These are phyloP conservation scores for Tragelaphus oryx DNA, from an alignment of 2,797 vertebrate species.

Conservation along the genomic window DNA sequence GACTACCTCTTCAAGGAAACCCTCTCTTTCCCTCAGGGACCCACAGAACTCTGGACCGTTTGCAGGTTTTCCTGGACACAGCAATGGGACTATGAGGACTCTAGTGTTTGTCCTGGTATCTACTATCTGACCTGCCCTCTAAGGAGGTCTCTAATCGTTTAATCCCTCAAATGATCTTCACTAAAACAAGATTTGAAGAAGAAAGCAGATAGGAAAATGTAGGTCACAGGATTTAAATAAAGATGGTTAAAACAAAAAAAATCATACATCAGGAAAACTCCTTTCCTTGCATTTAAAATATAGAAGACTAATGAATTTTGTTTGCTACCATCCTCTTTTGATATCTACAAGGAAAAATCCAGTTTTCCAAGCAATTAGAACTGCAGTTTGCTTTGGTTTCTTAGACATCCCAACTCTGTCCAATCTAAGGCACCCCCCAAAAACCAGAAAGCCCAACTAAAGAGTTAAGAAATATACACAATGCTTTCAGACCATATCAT, in stretches of 20 bases:
- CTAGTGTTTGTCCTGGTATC: background rate
- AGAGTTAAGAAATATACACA: background rate
- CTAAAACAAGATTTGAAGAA: background rate
- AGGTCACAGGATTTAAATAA: conserved; percentile 28
- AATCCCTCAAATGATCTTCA: conserved; percentile 18
- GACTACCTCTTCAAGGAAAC: background rate
- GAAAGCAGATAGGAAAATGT: background rate
- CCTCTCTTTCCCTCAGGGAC: background rate
- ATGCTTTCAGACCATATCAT: background rate
- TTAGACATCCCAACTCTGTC: background rate
- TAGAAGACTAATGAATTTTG: background rate
- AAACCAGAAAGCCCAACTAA: background rate
- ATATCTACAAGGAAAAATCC: background rate
- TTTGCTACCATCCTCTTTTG: background rate
- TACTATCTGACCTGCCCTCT: background rate
- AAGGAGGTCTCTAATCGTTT: conserved; percentile 42
- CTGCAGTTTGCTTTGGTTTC: background rate
- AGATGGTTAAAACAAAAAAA: background rate
- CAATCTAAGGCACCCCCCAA: background rate
- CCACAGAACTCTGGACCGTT: background rate
- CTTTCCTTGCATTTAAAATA: background rate
- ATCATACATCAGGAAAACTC: background rate
- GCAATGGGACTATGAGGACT: background rate
- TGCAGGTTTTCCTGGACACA: background rate
- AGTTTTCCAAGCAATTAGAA: conserved; percentile 8